Percentiles rank a stretch among this genome's conserved stretches.
Conservation (phyloP, 2,888 invertebrate genomes). For the Serripes groenlandicus region DNA sequence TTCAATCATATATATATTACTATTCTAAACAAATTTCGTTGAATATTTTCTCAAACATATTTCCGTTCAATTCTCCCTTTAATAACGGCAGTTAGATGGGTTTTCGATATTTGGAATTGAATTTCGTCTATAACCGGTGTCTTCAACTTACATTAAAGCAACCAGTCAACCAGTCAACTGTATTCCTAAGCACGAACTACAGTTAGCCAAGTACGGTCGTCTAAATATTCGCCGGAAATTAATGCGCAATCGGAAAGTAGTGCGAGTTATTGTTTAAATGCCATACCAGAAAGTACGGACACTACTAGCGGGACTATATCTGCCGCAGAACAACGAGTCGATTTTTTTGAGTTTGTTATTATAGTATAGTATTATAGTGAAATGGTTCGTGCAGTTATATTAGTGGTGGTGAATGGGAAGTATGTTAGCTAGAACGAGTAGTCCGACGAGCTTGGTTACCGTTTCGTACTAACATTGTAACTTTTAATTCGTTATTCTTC, state of each 20-base stretch:
- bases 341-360: conserved; percentile 3
- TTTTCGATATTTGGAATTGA: background rate
- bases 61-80: background rate
- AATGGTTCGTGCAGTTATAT: too few species aligned
- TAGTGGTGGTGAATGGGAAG: too few species aligned
- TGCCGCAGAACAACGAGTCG: background rate
- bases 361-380: too few species aligned
- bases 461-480: too few species aligned
- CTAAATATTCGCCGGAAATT: conserved; percentile 22
- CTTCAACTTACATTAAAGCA: background rate
- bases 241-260: conserved; percentile 27
- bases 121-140: background rate
- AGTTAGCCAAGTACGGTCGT: conserved; percentile 16
- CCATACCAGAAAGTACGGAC: conserved; percentile 3
- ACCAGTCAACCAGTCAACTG: background rate
- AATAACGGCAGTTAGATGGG: background rate
- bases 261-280: conserved; percentile 19
- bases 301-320: conserved; percentile 5
- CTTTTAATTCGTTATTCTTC: too few species aligned
- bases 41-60: background rate
- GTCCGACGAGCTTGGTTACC: too few species aligned
- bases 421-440: too few species aligned
- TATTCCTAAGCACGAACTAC: conserved; percentile 19
- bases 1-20: too few species aligned
- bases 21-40: background rate